A percentile compares a stretch with the other conserved stretches of the same genome.
Evolutionary conservation across 2,888 invertebrate genomes (phyloP).

Genomic region (Himalopsyche kuldschensis): DNA sequence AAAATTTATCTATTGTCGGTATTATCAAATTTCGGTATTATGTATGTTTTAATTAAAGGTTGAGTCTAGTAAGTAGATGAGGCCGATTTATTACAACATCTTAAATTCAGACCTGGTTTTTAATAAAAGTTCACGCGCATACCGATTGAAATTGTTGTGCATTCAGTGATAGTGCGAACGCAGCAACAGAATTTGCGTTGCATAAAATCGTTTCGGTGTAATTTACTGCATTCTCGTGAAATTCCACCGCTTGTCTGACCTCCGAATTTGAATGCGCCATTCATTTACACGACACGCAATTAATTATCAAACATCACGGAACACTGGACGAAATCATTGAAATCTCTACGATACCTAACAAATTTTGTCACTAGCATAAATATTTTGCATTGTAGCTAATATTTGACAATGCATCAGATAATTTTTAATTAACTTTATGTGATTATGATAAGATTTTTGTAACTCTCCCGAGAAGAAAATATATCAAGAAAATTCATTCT

Average conservation of each 20-base stretch:
- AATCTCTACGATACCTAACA: too few species aligned
- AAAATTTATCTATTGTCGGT: too few species aligned
- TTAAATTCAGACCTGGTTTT: neutral
- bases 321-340: neutral
- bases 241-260: neutral
- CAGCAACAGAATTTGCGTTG: neutral
- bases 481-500: too few species aligned
- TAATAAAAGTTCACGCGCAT: neutral
- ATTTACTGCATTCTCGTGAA: neutral
- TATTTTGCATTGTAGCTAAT: too few species aligned
- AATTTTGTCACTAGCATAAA: too few species aligned
- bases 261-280: neutral
- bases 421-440: too few species aligned
- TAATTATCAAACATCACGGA: neutral
- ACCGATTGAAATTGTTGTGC: neutral
- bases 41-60: neutral
- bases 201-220: neutral
- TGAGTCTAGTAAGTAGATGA: neutral
- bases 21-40: too few species aligned
- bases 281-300: neutral
- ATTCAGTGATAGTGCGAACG: neutral
- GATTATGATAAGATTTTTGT: too few species aligned
- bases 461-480: too few species aligned
- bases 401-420: too few species aligned
- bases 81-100: neutral